Base-by-base conservation (phyloP, 2,888 invertebrate species). In the Tigriopus californicus region DNA sequence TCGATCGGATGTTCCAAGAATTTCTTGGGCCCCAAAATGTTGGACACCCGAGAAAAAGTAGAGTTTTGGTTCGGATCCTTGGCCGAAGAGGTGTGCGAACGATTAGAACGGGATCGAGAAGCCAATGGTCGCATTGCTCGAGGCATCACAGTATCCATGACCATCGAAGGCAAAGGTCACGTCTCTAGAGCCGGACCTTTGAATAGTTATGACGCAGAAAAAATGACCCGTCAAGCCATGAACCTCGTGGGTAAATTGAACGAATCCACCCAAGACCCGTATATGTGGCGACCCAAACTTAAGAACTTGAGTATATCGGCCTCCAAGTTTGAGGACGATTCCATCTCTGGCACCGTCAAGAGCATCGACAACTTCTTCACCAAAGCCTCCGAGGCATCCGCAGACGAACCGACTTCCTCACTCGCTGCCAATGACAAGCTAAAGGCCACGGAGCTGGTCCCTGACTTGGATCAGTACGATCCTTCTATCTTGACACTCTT, bases 1-100 rank as follows among this genome's bases (percentile, higher is more conserved):
- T 92, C 92, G 58, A 89, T 97, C 65, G 95, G 92, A 0, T 92
- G 92, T 67, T 87, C 90, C 69, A 97, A 97, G 73, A 87, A 87
- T 67, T 94, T 97, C 70, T 80, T 81, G 1, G 95, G 91, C 0
- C 80, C 79, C 67, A 78, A 79, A 64, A 41, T 54, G n/a, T 77
- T 94, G 5, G 71, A 73, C 0, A 80, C 79, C 18, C 69, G 79
- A 41, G 78, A 81, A 33, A 78, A 79, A 61, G 70, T 74, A 40
- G 64, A 76, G 56, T 82, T 84, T 68, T 94, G 94, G 94, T 72
- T 90, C 0, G 74, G 74, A 51, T 86, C 88, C 67, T 72, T 95
- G 13, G 77, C 84, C 0, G 78, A 77, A 54, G 94, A 95, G 75
- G 79, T 95, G 51, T 78, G 79, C 20, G 89, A 90, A 67, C 77